Conservation (phyloP, 1,140 invertebrate genomes). For the Nebria ingens region DNA sequence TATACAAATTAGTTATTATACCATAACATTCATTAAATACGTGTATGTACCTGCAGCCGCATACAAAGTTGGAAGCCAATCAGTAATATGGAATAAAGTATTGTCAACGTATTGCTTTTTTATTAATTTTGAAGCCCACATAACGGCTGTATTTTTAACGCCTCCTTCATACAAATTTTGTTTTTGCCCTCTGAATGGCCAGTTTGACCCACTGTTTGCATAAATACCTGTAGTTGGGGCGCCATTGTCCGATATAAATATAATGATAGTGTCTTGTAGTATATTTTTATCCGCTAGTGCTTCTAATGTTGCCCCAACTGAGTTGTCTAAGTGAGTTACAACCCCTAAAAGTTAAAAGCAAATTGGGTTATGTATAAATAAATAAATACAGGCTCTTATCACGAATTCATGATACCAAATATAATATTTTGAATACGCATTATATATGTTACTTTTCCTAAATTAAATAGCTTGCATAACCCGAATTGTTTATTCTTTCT, state of each 20-base stretch:
- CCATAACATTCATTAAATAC: too few relatives aligned
- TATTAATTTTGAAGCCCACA: constrained; percentile 52
- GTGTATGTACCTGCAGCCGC: constrained; percentile 49
- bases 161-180: constrained; percentile 83
- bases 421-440: too few relatives aligned
- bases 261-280: constrained; percentile 58
- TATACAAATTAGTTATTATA: too few relatives aligned
- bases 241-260: constrained; percentile 71
- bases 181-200: constrained; percentile 66
- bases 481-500: too few relatives aligned
- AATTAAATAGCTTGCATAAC: too few relatives aligned
- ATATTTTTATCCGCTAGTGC: constrained; percentile 55
- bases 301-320: constrained; percentile 62
- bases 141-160: constrained; percentile 53
- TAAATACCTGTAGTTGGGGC: constrained; percentile 60
- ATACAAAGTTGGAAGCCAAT: constrained; percentile 82
- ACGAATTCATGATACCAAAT: too few relatives aligned
- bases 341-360: too few relatives aligned
- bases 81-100: constrained; percentile 69
- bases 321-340: constrained; percentile 57
- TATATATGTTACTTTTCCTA: too few relatives aligned
- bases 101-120: constrained; percentile 43
- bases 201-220: constrained; percentile 74
- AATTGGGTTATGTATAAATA: too few relatives aligned
- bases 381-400: too few relatives aligned